These are phyloP conservation scores for Gadus macrocephalus DNA, from an alignment of 2,113 vertebrate genomes.

Conservation along the genomic window DNA sequence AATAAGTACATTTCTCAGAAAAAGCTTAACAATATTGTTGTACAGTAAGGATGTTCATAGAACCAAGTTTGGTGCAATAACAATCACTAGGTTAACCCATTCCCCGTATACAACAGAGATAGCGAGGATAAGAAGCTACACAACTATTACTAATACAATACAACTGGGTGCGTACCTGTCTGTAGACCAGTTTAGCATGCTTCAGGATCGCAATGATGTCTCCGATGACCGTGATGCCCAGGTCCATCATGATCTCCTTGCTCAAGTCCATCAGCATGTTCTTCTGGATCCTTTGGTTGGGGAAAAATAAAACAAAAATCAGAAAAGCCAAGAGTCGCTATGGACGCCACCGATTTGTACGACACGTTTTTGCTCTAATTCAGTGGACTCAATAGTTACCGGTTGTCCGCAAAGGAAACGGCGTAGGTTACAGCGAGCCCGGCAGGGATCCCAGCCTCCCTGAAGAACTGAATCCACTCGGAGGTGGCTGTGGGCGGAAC, in stretches of 20 bases:
- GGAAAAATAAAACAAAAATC: background rate
- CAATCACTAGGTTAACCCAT: too few relatives aligned
- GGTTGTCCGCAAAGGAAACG: slow-evolving; percentile 89
- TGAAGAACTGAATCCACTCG: slow-evolving; percentile 95
- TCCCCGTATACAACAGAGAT: too few relatives aligned
- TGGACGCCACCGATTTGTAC: background rate
- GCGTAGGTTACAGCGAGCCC: slow-evolving; percentile 90
- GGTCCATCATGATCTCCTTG: slow-evolving; percentile 93
- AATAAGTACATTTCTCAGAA: too few relatives aligned
- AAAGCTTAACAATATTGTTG: too few relatives aligned
- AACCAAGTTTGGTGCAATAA: too few relatives aligned
- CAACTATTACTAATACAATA: background rate
- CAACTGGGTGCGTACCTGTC: slow-evolving; percentile 74
- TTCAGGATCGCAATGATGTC: slow-evolving; percentile 94
- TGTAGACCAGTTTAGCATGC: slow-evolving; percentile 89
- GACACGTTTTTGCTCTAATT: background rate
- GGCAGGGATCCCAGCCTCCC: slow-evolving; percentile 89
- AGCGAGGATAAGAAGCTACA: too few relatives aligned
- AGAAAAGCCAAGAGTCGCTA: background rate
- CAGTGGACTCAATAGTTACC: slow-evolving; percentile 63
- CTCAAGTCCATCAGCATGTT: slow-evolving; percentile 93
- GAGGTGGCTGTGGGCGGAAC: slow-evolving; percentile 76
- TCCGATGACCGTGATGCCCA: slow-evolving; percentile 87
- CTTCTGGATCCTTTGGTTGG: slow-evolving; percentile 81
- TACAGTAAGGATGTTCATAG: too few relatives aligned